Percentiles rank a stretch among this genome's conserved stretches.
phyloP scores from a whole-genome alignment of 2,113 vertebrate species.

The Chloropsis hardwickii region DNA sequence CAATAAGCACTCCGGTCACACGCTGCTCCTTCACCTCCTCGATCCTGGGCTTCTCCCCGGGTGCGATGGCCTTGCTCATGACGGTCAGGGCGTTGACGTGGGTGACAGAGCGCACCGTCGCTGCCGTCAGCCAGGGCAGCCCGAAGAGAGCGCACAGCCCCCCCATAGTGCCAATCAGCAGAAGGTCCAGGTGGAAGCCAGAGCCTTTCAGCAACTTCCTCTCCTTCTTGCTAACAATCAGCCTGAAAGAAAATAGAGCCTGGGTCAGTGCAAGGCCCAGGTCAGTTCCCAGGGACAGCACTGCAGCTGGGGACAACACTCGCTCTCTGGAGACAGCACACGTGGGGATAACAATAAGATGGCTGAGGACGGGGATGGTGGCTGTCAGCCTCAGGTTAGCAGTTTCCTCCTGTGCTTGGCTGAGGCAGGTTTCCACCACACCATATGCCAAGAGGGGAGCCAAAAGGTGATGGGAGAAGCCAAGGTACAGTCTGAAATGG shows the following conservation, averaged over 20 bases:
- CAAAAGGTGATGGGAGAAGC: not conserved
- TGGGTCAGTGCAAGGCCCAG: not conserved
- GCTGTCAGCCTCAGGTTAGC: not conserved
- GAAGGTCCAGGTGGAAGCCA: slow-evolving; percentile 94
- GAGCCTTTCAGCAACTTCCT: slow-evolving; percentile 90
- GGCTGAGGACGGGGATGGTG: not conserved
- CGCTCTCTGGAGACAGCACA: not conserved
- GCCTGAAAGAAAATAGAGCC: slow-evolving; percentile 60
- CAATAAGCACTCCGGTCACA: slow-evolving; percentile 87
- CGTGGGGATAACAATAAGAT: not conserved
- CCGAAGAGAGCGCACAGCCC: slow-evolving; percentile 91
- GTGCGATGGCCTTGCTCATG: slow-evolving; percentile 94
- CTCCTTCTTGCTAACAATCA: slow-evolving; percentile 96
- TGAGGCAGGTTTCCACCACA: not conserved
- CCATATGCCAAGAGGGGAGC: not conserved
- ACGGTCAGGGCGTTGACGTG: slow-evolving; percentile 94
- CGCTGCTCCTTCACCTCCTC: slow-evolving; percentile 97
- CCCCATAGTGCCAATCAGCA: slow-evolving; percentile 91
- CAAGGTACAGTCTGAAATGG: not conserved
- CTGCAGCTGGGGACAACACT: not conserved
- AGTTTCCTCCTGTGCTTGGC: not conserved
- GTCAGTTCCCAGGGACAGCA: not conserved
- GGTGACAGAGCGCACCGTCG: slow-evolving; percentile 93
- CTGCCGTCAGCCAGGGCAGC: slow-evolving; percentile 93
- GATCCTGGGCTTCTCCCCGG: slow-evolving; percentile 92